Percentiles rank a stretch among this genome's conserved stretches.
Evolutionary conservation across 2,888 invertebrate genomes (phyloP).

Genomic region (Lasioglossum oenotherae): DNA sequence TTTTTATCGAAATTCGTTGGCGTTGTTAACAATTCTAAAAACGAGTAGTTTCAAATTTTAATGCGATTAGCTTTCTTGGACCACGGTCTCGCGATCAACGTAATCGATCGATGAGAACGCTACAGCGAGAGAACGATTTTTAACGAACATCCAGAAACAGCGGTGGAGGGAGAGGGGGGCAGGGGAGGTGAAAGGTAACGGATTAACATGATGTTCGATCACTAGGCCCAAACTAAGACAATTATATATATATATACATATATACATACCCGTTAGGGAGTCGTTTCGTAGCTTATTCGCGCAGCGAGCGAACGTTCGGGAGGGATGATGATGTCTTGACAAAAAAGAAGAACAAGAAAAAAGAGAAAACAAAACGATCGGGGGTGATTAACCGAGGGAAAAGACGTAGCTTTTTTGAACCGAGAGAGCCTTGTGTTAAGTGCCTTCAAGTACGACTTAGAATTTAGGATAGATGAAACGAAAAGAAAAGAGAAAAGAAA

Average conservation of each 20-base stretch:
- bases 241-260: background rate
- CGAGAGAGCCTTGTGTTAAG: constrained; percentile 84
- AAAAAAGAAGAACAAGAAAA: constrained; percentile 50
- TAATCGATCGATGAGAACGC: constrained; percentile 4
- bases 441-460: constrained; percentile 84
- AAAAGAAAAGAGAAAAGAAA: constrained; percentile 52
- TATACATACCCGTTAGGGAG: background rate
- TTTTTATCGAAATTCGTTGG: constrained; percentile 21
- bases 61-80: constrained; percentile 20
- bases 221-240: background rate
- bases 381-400: constrained; percentile 56
- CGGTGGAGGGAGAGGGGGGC: background rate
- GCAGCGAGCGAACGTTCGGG: constrained; percentile 20
- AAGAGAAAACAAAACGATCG: constrained; percentile 51
- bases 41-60: background rate
- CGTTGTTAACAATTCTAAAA: constrained; percentile 11
- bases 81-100: constrained; percentile 26
- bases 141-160: background rate
- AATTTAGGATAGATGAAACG: constrained; percentile 79
- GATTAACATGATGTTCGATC: constrained; percentile 29
- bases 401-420: constrained; percentile 78
- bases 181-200: background rate
- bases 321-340: background rate
- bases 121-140: background rate
- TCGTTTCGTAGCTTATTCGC: constrained; percentile 37